Evolutionary conservation across 2,113 vertebrate genomes (phyloP), one percentile per base, ranked within the genome.

Genomic region (Carollia perspicillata): DNA sequence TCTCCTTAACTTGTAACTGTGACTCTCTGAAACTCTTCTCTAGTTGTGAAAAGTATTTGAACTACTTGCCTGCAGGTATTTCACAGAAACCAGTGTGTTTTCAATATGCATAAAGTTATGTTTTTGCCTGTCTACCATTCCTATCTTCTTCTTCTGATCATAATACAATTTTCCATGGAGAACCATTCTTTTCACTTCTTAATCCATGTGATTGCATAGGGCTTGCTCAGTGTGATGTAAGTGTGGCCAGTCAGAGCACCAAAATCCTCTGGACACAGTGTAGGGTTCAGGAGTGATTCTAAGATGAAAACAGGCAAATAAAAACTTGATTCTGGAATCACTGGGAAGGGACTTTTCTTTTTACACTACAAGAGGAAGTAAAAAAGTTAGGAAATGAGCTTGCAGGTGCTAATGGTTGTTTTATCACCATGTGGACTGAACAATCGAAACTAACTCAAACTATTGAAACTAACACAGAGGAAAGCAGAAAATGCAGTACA

Each of bases 261-360:
- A 23, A 23, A n/a, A 66, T 93, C 37, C 42, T 68, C 42, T 72
- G 58, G 81, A 58, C 16, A 74, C 20, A 86, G 23, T 58, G 66
- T 26, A 6, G 35, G 22, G 72, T 47, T 94, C 51, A 28, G 13
- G 22, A 89, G 53, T 68, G 72, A 49, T 42, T 33, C 49, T 71
- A 79, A 96, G 72, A 90, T 78, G 49, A 92, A 90, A 68, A 20
- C n/a, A 86, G 47, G 3, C 60, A 51, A 44, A 80, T 47, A 28
- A 78, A 95, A 90, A 66, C 53, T 84, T 65, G n/a, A 72, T 79
- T 93, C 65, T 74, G 42, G 75, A 44, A 94, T 53, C 78, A 47
- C 23, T 9, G 37, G 11, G 26, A 16, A 88, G 22, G 26, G 33
- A 23, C 4, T 75, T 18, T 83, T 23, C n/a, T n/a, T 42, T 42